Evolutionary conservation across 2,888 invertebrate species (phyloP).

Genomic region (Cylloceria caligata): DNA sequence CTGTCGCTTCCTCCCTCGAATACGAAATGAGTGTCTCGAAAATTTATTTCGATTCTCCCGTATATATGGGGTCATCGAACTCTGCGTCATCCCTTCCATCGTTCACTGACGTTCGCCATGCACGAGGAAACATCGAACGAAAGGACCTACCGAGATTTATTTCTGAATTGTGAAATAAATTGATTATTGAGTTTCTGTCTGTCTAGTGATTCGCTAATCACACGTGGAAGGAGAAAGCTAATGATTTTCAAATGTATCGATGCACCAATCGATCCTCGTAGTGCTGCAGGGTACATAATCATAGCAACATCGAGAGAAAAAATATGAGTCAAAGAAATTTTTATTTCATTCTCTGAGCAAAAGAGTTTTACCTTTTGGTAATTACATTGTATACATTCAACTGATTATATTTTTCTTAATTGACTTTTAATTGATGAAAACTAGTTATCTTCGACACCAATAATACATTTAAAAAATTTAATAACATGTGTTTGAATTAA

Average conservation of each 20-base stretch:
- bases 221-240: not conserved
- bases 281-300: not conserved
- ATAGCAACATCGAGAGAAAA: not conserved
- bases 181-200: conserved; percentile 8
- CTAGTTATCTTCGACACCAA: not conserved
- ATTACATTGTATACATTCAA: not conserved
- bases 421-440: not conserved
- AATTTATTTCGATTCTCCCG: conserved; percentile 58
- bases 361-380: too few species aligned
- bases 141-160: not conserved
- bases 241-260: not conserved
- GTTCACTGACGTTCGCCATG: not conserved
- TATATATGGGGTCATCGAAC: conserved; percentile 44
- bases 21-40: conserved; percentile 66
- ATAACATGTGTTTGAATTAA: not conserved
- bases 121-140: not conserved
- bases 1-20: conserved; percentile 62
- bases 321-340: not conserved
- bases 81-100: not conserved
- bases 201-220: not conserved
- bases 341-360: too few species aligned
- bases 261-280: not conserved
- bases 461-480: too few species aligned
- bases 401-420: not conserved
- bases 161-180: not conserved